A percentile compares a stretch with the other conserved stretches of the same genome.
Conservation (phyloP, 2,113 vertebrate genomes). For the Nerophis lumbriciformis region DNA sequence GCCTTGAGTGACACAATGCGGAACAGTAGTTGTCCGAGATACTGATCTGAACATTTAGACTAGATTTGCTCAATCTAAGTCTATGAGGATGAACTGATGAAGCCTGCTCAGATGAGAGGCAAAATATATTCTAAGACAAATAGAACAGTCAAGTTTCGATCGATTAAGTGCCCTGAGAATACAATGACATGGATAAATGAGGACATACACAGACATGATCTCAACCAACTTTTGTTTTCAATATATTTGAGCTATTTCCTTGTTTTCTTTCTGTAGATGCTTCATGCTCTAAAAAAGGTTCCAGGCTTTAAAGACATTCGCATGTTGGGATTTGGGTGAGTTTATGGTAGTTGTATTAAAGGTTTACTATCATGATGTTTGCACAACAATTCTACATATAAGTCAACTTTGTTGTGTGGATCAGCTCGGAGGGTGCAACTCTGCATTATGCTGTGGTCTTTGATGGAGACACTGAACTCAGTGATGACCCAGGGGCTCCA, state of each 20-base stretch:
- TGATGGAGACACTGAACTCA: constrained; percentile 57
- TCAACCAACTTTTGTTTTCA: no score
- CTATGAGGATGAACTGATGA: no score
- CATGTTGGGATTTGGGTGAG: constrained; percentile 86
- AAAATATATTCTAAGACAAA: no score
- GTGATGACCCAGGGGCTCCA: constrained; percentile 57
- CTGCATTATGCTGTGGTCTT: constrained; percentile 80
- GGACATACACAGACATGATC: no score
- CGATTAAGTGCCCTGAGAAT: no score
- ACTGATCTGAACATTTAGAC: background rate
- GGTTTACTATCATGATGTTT: background rate
- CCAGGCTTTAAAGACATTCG: constrained; percentile 89
- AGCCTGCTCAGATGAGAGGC: no score
- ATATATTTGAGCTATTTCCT: constrained; percentile 12
- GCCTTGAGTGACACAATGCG: background rate
- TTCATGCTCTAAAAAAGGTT: constrained; percentile 83
- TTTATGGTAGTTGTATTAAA: constrained; percentile 25
- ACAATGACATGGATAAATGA: no score
- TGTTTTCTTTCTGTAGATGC: constrained; percentile 71
- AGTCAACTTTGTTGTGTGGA: constrained; percentile 10
- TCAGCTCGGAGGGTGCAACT: constrained; percentile 76
- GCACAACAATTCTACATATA: no score
- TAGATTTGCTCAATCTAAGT: no score
- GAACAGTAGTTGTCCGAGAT: background rate
- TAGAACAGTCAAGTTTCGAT: no score